Evolutionary conservation across 2,113 vertebrate species (phyloP), one percentile per base, ranked within the genome.

Genomic region (Entelurus aequoreus): DNA sequence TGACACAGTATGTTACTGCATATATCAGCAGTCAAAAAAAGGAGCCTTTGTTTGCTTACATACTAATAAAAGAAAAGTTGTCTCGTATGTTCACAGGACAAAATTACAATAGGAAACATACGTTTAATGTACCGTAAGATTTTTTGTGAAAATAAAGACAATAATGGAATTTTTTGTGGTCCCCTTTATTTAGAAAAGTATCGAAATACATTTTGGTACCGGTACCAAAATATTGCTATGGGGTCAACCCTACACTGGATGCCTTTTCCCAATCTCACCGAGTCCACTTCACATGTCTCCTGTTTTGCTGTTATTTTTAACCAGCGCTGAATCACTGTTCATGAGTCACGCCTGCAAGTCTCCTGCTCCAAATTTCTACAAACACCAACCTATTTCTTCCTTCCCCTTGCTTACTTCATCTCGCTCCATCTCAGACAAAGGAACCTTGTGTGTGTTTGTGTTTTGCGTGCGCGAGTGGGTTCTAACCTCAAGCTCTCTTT

Each of bases 261-360:
- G 69, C 1, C 64, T 76, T 73, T 69, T 73, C 58, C 75, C 56
- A 46, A 62, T 71, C 66, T 75, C 70, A 83, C n/a, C 81, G 70
- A 63, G 54, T 71, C 68, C 68, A 82, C 73, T 53, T 51, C 44
- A 19, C 74, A 74, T 79, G 78, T 78, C 52, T 51, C 73, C 62
- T 66, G 74, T 62, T 71, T 75, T 72, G 76, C 63, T 79, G 80
- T 79, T 86, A 84, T 85, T 86, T 85, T 83, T 83, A 85, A 83
- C 67, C 69, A 38, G 62, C 78, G 84, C 80, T 85, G 80, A 83
- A 68, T 88, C 80, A 82, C 67, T 75, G 72, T 77, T 74, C 74
- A 63, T 75, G 71, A 79, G 81, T 87, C 84, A 83, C 79, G 66
- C 82, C 84, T 78, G 74, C 70, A 68, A 56, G 54, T 80, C 68